Percentiles rank a stretch among this genome's conserved stretches.
These are phyloP conservation scores for Muschampia plurimacula DNA, from an alignment of 2,888 invertebrate genomes.

Conservation along the genomic window DNA sequence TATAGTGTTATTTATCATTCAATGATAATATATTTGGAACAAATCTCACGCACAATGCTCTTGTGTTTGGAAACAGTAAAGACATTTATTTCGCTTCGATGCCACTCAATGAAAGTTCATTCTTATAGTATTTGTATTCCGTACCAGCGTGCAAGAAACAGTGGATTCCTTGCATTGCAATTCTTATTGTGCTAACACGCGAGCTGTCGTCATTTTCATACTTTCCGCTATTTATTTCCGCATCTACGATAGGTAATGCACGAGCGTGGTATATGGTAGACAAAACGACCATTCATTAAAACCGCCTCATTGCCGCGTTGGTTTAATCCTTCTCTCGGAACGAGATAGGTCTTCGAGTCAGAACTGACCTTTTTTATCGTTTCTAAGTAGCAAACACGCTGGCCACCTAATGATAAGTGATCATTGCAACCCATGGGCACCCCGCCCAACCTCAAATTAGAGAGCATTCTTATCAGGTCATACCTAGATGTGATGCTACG, in stretches of 20 bases:
- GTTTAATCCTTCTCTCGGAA: no score
- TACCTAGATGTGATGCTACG: no score
- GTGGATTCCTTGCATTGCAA: conserved; percentile 14
- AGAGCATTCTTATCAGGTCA: no score
- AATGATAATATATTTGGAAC: neutral
- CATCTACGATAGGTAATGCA: conserved; percentile 11
- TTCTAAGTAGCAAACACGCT: no score
- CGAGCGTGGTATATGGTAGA: neutral
- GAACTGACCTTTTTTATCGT: no score
- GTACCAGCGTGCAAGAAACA: conserved; percentile 6
- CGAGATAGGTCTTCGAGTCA: no score
- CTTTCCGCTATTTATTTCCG: conserved; percentile 28
- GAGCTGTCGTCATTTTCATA: conserved; percentile 21
- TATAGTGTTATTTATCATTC: no score
- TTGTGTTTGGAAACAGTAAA: neutral
- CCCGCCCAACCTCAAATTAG: no score
- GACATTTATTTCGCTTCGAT: neutral
- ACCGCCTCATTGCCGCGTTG: no score
- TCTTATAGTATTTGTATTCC: conserved; percentile 7
- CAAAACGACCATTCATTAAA: no score
- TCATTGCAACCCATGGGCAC: no score
- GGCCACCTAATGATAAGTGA: no score
- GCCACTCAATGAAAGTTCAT: conserved; percentile 8
- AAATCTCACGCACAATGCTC: neutral
- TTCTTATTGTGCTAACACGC: conserved; percentile 21